Conservation (phyloP, 2,113 vertebrate genomes). For the Clarias magur region DNA sequence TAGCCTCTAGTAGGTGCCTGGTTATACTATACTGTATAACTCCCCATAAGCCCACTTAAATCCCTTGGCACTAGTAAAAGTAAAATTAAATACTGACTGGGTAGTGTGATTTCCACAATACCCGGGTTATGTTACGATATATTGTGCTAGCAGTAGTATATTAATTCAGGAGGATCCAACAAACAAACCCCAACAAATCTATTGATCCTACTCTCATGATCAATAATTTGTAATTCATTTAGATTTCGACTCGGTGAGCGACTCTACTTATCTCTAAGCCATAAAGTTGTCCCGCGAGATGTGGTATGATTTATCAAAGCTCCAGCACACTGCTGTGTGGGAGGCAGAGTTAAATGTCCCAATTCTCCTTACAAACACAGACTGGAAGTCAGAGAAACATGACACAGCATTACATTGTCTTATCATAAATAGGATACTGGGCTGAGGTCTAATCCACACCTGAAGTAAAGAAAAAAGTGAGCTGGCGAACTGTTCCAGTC, state of each 20-base stretch:
- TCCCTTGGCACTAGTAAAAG: neutral
- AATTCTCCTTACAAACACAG: neutral
- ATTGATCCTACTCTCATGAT: slow-evolving; percentile 42
- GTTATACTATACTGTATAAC: neutral
- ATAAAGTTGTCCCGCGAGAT: slow-evolving; percentile 4
- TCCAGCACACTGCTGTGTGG: neutral
- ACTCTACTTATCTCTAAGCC: neutral
- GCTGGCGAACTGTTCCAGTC: neutral
- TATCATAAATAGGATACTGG: neutral
- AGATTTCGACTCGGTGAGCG: neutral
- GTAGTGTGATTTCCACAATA: neutral
- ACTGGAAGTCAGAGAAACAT: neutral
- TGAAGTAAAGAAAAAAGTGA: neutral
- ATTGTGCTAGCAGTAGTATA: neutral
- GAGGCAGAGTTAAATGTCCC: neutral
- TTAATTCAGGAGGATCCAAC: neutral
- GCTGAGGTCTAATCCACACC: neutral
- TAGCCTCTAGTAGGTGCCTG: neutral
- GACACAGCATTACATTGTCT: neutral
- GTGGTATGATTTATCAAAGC: neutral
- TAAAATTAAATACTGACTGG: neutral
- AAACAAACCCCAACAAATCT: neutral
- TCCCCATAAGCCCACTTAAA: too few species aligned
- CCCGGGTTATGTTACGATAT: neutral
- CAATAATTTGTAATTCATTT: slow-evolving; percentile 42